A percentile compares a stretch with the other conserved stretches of the same genome.
Evolutionary conservation across 2,113 vertebrate species (phyloP).

Genomic region (Aldabrachelys gigantea): DNA sequence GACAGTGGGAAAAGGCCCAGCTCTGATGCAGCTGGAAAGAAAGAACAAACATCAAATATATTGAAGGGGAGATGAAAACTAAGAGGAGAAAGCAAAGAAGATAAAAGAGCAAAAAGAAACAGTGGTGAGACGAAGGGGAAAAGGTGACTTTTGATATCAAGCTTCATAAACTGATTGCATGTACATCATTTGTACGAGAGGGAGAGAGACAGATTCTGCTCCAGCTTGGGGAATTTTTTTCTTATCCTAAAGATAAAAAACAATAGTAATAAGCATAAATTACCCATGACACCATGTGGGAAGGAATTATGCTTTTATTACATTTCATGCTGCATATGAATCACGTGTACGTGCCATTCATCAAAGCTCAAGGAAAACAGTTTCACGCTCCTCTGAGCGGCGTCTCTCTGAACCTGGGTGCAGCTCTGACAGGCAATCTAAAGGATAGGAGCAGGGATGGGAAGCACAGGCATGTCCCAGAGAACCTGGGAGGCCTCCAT

Average conservation of each 20-base stretch:
- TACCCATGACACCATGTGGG: neutral
- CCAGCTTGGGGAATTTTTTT: neutral
- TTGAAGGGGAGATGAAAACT: neutral
- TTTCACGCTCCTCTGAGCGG: neutral
- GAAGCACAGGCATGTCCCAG: neutral
- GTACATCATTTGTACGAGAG: neutral
- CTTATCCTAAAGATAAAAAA: neutral
- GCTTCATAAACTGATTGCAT: neutral
- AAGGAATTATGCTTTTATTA: neutral
- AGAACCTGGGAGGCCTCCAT: neutral
- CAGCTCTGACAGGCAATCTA: neutral
- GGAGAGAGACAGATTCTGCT: neutral
- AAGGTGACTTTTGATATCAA: neutral
- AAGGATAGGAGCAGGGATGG: neutral
- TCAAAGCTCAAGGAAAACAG: neutral
- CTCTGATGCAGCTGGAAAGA: fast-evolving
- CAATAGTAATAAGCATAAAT: neutral
- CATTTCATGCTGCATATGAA: neutral
- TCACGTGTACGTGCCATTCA: neutral
- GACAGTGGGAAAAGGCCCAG: neutral
- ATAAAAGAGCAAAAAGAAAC: neutral
- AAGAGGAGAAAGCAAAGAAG: neutral
- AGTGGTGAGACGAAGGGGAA: neutral
- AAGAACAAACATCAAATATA: neutral
- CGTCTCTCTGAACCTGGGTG: neutral